Base-by-base conservation (phyloP, 1,140 invertebrate species). In the Drosophila pandora region DNA sequence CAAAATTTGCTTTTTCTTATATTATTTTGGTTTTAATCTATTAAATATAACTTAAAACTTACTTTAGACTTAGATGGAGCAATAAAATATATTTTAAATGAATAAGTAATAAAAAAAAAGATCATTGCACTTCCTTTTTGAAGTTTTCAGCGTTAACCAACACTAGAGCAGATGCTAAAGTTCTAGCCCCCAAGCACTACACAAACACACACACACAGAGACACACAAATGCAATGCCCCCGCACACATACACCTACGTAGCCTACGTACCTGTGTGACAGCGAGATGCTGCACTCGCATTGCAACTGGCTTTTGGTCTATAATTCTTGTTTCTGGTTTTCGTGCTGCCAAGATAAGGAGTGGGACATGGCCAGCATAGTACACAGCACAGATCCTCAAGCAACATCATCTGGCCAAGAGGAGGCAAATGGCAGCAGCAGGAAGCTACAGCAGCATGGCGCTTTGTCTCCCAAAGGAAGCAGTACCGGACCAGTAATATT, bases 261-360 rank as follows among this genome's bases (percentile, higher is more conserved):
- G 50, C 59, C 6, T 28, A 62, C 28, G 53, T 79, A 64, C 30
- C 30, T 22, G 56, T 30, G 17, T 17, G 17, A 17, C 17, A 17
- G 17, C 17, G 28, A 47, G 56, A 48, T 62, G 59, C 28, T 73
- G 58, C 45, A 57, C 56, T 48, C 61, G 54, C 59, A 56, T 60
- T 70, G 81, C 81, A 87, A 85, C 81, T 85, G 74, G 82, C 82
- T 85, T 82, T 85, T 85, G 82, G 82, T 85, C 82, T 85, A 85
- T 85, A 85, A 85, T 85, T 85, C 82, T 88, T 85, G 83, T 85
- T 85, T 85, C 78, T 85, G 78, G 78, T 77, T 85, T 85, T 84
- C 81, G 81, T 85, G 80, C 68, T 52, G 69, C 81, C 56, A 63
- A 85, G 82, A 87, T 88, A 85, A 85, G 82, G 70, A 83, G 79